Evolutionary conservation across 2,888 invertebrate genomes (phyloP).

Genomic region (Pimpla rufipes): DNA sequence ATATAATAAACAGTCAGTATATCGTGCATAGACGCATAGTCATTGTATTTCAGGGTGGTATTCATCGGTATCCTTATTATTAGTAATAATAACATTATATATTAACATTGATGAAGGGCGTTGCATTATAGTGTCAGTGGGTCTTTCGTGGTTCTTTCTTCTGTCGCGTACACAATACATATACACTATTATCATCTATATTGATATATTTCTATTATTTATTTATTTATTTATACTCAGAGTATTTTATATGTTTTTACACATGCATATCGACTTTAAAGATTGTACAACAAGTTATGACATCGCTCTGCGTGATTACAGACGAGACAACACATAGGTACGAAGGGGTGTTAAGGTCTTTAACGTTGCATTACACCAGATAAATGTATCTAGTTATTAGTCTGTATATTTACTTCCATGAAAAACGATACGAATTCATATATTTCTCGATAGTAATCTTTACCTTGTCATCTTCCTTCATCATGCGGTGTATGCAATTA

Average conservation of each 20-base stretch:
- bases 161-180: constrained; percentile 72
- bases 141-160: constrained; percentile 50
- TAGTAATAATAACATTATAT: constrained; percentile 24
- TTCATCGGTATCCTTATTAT: constrained; percentile 48
- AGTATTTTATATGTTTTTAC: constrained; percentile 45
- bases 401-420: constrained; percentile 19
- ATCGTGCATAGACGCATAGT: constrained; percentile 39
- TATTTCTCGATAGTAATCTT: not conserved
- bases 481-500: constrained; percentile 21
- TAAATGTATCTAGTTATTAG: constrained; percentile 13
- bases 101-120: constrained; percentile 56
- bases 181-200: constrained; percentile 71
- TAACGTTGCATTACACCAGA: constrained; percentile 31
- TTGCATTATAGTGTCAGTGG: constrained; percentile 17
- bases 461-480: constrained; percentile 11
- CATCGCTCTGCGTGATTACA: constrained; percentile 63
- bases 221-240: constrained; percentile 56
- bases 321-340: constrained; percentile 71
- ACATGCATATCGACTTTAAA: constrained; percentile 70
- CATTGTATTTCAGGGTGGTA: constrained; percentile 70
- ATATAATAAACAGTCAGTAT: constrained; percentile 45
- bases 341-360: constrained; percentile 60
- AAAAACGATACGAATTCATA: constrained; percentile 20
- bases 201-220: constrained; percentile 74
- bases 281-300: constrained; percentile 69